These are phyloP conservation scores for Echiichthys vipera DNA, from an alignment of 2,797 vertebrate genomes.

Conservation along the genomic window DNA sequence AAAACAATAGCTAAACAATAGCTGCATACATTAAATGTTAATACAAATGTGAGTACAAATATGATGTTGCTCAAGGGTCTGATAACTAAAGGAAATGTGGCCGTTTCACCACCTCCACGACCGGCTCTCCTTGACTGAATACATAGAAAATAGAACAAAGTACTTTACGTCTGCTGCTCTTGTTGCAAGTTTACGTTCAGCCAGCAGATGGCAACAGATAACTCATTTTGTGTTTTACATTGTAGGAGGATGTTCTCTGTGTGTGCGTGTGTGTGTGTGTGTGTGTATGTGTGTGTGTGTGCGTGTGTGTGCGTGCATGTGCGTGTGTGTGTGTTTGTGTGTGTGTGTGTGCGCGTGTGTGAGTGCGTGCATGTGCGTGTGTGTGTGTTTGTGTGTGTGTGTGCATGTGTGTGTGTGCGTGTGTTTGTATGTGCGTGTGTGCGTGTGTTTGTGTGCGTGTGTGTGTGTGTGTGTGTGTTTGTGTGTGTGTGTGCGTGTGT, in stretches of 20 bases:
- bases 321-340: neutral
- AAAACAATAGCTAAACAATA: no score
- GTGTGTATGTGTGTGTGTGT: neutral
- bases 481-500: neutral
- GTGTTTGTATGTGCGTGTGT: neutral
- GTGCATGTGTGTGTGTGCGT: neutral
- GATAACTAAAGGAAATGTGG: no score
- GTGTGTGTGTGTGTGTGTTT: neutral
- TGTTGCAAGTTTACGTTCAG: neutral
- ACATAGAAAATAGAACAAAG: no score
- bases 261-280: neutral
- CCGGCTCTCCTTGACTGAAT: no score
- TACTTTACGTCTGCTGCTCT: no score
- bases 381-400: neutral
- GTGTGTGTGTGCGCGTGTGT: neutral
- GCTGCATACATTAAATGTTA: no score
- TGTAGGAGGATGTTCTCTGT: neutral
- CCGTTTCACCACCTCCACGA: no score
- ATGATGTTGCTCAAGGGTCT: no score
- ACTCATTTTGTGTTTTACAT: neutral
- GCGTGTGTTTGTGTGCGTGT: neutral
- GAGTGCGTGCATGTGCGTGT: neutral
- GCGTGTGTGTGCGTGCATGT: neutral
- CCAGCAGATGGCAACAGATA: conserved; percentile 59
- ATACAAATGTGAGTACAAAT: no score